Conservation (phyloP, 2,797 vertebrate species). For the Smutsia temminckii region DNA sequence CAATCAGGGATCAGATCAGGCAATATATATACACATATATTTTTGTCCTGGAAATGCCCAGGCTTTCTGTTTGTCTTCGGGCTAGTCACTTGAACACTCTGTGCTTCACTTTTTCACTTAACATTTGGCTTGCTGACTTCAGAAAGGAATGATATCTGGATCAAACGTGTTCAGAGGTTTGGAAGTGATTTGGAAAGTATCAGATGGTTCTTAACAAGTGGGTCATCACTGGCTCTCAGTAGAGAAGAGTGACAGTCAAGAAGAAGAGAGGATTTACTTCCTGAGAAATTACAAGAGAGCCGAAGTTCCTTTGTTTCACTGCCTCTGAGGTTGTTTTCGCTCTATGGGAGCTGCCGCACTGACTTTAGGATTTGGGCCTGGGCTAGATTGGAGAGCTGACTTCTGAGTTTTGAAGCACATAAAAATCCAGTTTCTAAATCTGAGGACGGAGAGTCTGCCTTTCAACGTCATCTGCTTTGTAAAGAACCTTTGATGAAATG, state of each 20-base stretch:
- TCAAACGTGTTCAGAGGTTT: constrained; percentile 14
- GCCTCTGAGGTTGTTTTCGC: background rate
- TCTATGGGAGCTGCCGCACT: background rate
- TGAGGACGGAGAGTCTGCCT: constrained; percentile 6
- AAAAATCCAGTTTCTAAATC: constrained; percentile 11
- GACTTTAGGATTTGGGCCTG: background rate
- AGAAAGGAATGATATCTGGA: background rate
- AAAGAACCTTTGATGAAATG: constrained; percentile 48
- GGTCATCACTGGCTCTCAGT: background rate
- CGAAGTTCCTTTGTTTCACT: background rate
- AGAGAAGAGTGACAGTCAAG: background rate
- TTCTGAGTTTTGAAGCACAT: constrained; percentile 36
- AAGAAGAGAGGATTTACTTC: constrained; percentile 7
- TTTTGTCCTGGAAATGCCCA: background rate
- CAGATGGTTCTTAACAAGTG: constrained; percentile 5
- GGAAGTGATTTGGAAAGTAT: constrained; percentile 3
- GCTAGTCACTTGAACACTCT: background rate
- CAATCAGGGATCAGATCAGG: background rate
- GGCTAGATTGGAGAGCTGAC: background rate
- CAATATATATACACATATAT: background rate
- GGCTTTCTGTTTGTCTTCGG: background rate
- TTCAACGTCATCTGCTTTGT: constrained; percentile 24
- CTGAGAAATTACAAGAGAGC: background rate
- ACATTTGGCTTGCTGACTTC: constrained; percentile 19
- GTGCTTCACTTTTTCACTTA: background rate